Conservation (phyloP, 2,888 invertebrate species). For the Gonocerus acuteangulatus region DNA sequence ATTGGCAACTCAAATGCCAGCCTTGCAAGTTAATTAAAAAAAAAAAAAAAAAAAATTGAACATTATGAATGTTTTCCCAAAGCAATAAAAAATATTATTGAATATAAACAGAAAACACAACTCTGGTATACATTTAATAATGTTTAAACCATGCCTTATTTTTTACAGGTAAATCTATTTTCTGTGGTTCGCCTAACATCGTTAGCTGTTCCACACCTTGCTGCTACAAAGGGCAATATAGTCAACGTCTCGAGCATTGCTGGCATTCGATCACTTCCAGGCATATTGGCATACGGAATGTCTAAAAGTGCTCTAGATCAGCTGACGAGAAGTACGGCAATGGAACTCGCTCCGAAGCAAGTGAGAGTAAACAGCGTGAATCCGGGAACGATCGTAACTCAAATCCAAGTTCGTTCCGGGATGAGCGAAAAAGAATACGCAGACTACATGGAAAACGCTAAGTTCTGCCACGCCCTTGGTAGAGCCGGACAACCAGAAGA, state of each 20-base stretch:
- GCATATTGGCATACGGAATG: slow-evolving; percentile 82
- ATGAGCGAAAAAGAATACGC: slow-evolving; percentile 72
- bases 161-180: slow-evolving; percentile 49
- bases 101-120: too few species aligned
- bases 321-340: slow-evolving; percentile 82
- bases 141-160: too few species aligned
- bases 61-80: too few species aligned
- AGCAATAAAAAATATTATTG: too few species aligned
- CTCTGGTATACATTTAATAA: too few species aligned
- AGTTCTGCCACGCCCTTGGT: slow-evolving; percentile 85
- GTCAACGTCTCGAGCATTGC: slow-evolving; percentile 85
- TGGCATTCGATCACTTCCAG: slow-evolving; percentile 61
- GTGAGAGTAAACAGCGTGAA: slow-evolving; percentile 87
- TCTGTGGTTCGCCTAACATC: slow-evolving; percentile 73
- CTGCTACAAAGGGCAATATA: slow-evolving; percentile 75
- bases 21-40: too few species aligned
- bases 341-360: slow-evolving; percentile 73
- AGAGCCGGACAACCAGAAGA: slow-evolving; percentile 76
- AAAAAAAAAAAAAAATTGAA: too few species aligned
- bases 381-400: slow-evolving; percentile 91
- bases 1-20: too few species aligned
- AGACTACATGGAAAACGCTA: slow-evolving; percentile 74
- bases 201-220: slow-evolving; percentile 77
- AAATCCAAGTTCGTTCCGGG: slow-evolving; percentile 79
- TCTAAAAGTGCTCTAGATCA: slow-evolving; percentile 93